Evolutionary conservation across 1,140 invertebrate genomes (phyloP), one percentile per base, ranked within the genome.

Genomic region (Mya arenaria): DNA sequence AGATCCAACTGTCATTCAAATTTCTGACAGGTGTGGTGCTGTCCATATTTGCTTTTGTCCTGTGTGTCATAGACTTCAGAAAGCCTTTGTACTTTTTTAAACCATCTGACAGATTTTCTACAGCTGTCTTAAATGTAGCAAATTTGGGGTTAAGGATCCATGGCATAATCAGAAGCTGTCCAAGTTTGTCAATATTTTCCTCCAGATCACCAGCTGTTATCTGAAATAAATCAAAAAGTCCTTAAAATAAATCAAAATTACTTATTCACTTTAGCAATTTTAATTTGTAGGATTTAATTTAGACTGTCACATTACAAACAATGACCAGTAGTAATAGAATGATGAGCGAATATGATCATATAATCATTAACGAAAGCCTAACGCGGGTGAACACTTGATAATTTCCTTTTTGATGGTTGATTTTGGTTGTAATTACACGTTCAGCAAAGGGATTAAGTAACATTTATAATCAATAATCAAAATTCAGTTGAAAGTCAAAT

Each of bases 71-170:
- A 19, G 63, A 66, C 63, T 37, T 2, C 25, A 66, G n/a, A n/a
- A 66, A 66, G n/a, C 41, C n/a, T 23, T 13, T 2, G 23, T 66
- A 66, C 34, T 36, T 66, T n/a, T n/a, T 66, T 4, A 4, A 66
- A 13, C 63, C 63, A 37, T 37, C 4, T 4, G 41, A 37, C 63
- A 66, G 25, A 2, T 66, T 23, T 13, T 66, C 63, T 2, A 37
- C 5, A 8, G 63, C 63, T 19, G 4, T n/a, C n/a, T 37, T 66
- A 37, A 66, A 66, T 66, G 36, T 66, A 5, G 8, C 4, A 30
- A 63, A 63, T 63, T 63, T 66, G n/a, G 63, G 34, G 23, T 66
- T 66, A 2, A 66, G 41, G 25, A 66, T 66, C 63, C 63, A 66
- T 37, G 63, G 63, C 2, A 66, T 32, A 19, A 66, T 32, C 4